Conservation (phyloP, 2,113 vertebrate species). For the Benthochromis sp. region DNA sequence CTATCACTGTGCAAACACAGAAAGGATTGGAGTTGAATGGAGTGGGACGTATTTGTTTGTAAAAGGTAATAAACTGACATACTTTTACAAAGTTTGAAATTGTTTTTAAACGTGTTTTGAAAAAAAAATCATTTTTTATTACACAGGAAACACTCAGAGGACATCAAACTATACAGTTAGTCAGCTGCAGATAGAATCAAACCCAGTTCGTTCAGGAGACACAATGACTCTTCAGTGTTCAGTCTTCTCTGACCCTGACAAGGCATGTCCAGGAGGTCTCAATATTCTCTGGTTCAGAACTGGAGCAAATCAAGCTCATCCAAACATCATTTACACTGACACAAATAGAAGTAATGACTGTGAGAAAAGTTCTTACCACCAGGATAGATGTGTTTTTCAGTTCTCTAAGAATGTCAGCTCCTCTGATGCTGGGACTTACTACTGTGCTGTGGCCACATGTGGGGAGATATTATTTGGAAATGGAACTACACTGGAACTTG, state of each 20-base stretch:
- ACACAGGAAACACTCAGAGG: neutral
- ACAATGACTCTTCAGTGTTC: neutral
- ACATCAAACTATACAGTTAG: neutral
- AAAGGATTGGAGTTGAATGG: neutral
- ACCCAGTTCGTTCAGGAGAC: neutral
- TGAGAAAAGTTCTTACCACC: rapidly evolving
- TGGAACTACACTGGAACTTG: no score
- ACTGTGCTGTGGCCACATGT: no score
- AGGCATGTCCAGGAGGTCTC: neutral
- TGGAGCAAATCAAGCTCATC: rapidly evolving
- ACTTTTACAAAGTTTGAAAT: neutral
- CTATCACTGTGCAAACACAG: neutral
- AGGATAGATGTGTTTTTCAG: neutral
- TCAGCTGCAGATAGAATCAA: neutral
- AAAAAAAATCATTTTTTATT: neutral
- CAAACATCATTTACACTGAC: neutral
- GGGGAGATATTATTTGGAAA: no score
- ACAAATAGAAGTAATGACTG: neutral
- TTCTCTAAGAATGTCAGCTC: no score
- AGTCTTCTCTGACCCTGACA: neutral
- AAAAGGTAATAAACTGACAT: neutral
- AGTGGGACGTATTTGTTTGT: neutral
- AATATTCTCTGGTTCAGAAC: neutral
- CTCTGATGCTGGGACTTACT: no score
- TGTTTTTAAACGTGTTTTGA: neutral